phyloP scores from a whole-genome alignment of 2,888 invertebrate species.

The Hipparchia semele region DNA sequence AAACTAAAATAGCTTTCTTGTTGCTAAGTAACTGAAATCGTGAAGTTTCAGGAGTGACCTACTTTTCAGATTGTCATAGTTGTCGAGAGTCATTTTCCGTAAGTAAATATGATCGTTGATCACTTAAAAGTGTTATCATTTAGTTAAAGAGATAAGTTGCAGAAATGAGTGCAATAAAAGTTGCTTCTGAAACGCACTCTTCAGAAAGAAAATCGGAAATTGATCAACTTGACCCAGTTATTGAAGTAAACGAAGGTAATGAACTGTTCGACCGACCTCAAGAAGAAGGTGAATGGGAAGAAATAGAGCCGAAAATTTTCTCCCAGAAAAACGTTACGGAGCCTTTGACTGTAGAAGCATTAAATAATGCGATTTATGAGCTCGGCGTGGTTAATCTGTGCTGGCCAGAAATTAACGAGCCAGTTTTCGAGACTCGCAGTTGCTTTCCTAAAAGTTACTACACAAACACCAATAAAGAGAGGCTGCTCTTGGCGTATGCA shows the following conservation, averaged over 20 bases:
- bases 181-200: slow-evolving; percentile 47
- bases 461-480: slow-evolving; percentile 87
- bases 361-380: slow-evolving; percentile 84
- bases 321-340: slow-evolving; percentile 60
- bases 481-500: slow-evolving; percentile 86
- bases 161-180: slow-evolving; percentile 48
- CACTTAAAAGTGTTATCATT: slow-evolving; percentile 4
- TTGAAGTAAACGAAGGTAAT: slow-evolving; percentile 69
- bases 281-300: slow-evolving; percentile 61
- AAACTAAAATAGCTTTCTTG: slow-evolving; percentile 19
- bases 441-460: slow-evolving; percentile 86
- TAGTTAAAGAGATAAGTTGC: background rate
- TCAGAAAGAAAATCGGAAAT: slow-evolving; percentile 54
- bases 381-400: slow-evolving; percentile 85
- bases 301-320: slow-evolving; percentile 69
- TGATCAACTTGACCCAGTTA: slow-evolving; percentile 62
- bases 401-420: slow-evolving; percentile 84
- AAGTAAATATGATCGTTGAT: background rate
- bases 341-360: slow-evolving; percentile 74
- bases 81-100: background rate
- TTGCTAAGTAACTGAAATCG: slow-evolving; percentile 53
- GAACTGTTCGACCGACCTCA: slow-evolving; percentile 61
- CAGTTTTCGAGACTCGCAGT: slow-evolving; percentile 81
- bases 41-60: slow-evolving; percentile 36
- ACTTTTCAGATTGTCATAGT: slow-evolving; percentile 29